phyloP scores from a whole-genome alignment of 2,888 invertebrate species.

The Morpho deidamia region DNA sequence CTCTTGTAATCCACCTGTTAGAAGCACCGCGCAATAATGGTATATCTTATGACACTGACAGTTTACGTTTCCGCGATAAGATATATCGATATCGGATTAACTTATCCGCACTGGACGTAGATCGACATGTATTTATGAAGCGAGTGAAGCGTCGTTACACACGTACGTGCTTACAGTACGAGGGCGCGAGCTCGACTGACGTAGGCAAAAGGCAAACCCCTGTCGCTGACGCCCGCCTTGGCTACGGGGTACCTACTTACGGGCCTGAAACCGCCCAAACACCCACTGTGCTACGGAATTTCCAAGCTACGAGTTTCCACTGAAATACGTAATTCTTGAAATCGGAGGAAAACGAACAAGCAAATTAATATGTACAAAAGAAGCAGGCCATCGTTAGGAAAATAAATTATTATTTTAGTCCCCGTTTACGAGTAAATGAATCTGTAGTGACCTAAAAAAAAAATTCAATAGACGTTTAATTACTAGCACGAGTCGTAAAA shows the following conservation, averaged over 20 bases:
- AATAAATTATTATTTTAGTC: neutral
- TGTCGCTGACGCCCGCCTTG: conserved; percentile 34
- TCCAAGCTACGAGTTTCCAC: conserved; percentile 50
- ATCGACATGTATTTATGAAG: conserved; percentile 32
- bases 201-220: conserved; percentile 41
- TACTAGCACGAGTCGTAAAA: neutral
- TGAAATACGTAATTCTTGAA: conserved; percentile 7
- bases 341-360: conserved; percentile 1
- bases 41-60: conserved; percentile 25
- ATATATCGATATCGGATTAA: conserved; percentile 23
- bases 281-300: conserved; percentile 64
- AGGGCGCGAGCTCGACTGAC: conserved; percentile 59
- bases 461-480: neutral
- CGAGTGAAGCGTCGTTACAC: conserved; percentile 11
- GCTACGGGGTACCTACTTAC: conserved; percentile 50
- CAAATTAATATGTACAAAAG: conserved; percentile 12
- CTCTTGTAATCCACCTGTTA: conserved; percentile 60
- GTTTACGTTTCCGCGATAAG: conserved; percentile 28
- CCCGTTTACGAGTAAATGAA: neutral
- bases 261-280: conserved; percentile 61
- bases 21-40: conserved; percentile 23
- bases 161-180: conserved; percentile 36
- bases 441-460: conserved; percentile 14
- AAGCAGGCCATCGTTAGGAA: neutral
- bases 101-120: conserved; percentile 26